Evolutionary conservation across 2,113 vertebrate species (phyloP), one percentile per base, ranked within the genome.

Genomic region (Crocuta crocuta): DNA sequence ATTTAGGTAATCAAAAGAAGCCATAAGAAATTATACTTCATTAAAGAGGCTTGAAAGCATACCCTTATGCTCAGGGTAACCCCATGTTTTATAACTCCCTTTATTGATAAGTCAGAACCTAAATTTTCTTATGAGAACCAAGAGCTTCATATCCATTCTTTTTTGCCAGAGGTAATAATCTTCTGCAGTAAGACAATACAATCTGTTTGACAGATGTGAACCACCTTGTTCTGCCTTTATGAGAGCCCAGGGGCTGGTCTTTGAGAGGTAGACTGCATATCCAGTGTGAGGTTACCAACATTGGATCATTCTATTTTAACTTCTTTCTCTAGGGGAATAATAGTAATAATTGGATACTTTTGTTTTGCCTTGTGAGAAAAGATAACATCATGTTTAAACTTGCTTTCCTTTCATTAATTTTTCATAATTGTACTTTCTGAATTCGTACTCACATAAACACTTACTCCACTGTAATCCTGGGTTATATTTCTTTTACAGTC

Each of bases 361-460:
- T 88, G 45, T 74, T 84, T 92, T 94, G 58, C 63, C 33, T 80
- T 85, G 17, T 87, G 79, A 97, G 82, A 35, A 89, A 91, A 92
- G 50, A 95, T 88, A 81, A 53, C 13, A 89, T 73, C 24, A 35
- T 17, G 10, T 94, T 97, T 95, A 84, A 96, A 88, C 55, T 68
- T 88, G 48, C 39, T 89, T 96, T 96, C 31, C 13, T 88, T 58
- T 58, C 66, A 96, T 81, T 89, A 95, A 58, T 89, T 92, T 95
- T 97, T 97, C 26, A 89, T 95, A 81, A 85, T 78, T 96, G 78
- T 92, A 86, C 8, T 95, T 96, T 92, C 74, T 89, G 89, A 85
- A 89, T 96, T 95, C 96, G 28, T 94, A 84, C 31, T 92, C 70
- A 94, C 28, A 94, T 95, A 80, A 93, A 95, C 65, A 28, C 17